Evolutionary conservation across 2,797 vertebrate genomes (phyloP).

Genomic region (Malurus leucopterus): DNA sequence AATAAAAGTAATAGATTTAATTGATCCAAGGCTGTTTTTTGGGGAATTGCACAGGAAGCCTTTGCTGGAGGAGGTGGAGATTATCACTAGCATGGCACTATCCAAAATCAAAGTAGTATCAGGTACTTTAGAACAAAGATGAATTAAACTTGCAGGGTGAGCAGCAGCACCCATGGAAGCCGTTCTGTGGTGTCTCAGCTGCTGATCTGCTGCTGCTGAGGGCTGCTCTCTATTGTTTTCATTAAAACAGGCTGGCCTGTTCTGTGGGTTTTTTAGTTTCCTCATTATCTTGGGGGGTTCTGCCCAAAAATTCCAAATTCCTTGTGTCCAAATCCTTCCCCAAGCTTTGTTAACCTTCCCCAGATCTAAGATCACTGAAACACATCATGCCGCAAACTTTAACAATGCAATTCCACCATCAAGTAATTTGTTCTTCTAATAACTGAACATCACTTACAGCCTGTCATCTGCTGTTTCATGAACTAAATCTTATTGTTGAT

Average conservation of each 20-base stretch:
- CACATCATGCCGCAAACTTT: not conserved
- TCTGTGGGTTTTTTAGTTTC: not conserved
- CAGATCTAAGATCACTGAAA: not conserved
- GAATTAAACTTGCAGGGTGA: fast-evolving
- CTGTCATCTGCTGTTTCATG: fast-evolving
- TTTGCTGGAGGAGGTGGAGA: not conserved
- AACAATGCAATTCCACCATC: not conserved
- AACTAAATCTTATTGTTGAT: not conserved
- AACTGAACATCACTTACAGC: not conserved
- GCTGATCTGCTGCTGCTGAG: not conserved
- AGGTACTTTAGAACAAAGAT: not conserved
- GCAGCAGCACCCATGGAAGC: no score
- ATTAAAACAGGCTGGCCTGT: not conserved
- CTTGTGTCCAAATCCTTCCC: not conserved
- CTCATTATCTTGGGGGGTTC: not conserved
- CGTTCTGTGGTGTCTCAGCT: fast-evolving
- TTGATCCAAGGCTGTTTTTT: not conserved
- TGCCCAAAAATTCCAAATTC: fast-evolving
- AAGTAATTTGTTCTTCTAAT: not conserved
- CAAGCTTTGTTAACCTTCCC: not conserved
- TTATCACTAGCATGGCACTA: not conserved
- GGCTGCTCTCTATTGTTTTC: not conserved
- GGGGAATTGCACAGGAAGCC: not conserved
- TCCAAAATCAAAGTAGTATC: not conserved
- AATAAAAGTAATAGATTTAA: fast-evolving